A percentile compares a stretch with the other conserved stretches of the same genome.
Conservation (phyloP, 2,113 vertebrate genomes). For the Archocentrus centrarchus region DNA sequence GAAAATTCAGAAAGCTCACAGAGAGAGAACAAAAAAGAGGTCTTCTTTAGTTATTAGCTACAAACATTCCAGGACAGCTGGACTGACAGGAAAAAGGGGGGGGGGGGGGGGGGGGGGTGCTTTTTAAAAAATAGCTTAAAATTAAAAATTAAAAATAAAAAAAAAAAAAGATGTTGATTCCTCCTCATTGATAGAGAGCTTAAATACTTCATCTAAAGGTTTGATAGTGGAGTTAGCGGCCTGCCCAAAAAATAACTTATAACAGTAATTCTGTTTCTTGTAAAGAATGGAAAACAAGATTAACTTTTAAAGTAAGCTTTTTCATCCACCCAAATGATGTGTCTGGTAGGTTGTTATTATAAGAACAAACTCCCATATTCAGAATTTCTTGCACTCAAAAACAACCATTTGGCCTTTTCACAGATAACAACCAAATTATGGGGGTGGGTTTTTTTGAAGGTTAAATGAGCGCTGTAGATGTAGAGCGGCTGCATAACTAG, state of each 20-base stretch:
- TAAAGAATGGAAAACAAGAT: not conserved
- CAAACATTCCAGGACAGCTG: slow-evolving; percentile 7
- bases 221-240: not conserved
- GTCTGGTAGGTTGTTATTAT: not conserved
- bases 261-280: not conserved
- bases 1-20: not conserved
- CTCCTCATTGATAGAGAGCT: not conserved
- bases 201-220: not conserved
- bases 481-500: no score
- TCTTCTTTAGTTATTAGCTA: not conserved
- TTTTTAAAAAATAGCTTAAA: not conserved
- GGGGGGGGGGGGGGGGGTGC: not conserved
- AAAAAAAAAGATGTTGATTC: not conserved
- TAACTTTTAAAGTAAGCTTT: not conserved
- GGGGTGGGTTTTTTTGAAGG: not conserved
- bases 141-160: no score
- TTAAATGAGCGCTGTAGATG: not conserved
- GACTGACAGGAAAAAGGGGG: not conserved
- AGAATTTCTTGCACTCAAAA: not conserved
- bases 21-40: not conserved
- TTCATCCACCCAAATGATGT: not conserved
- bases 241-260: not conserved
- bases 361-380: not conserved
- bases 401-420: not conserved
- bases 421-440: not conserved